Evolutionary conservation across 2,113 vertebrate species (phyloP), one percentile per base, ranked within the genome.

Genomic region (Lepus timidus): DNA sequence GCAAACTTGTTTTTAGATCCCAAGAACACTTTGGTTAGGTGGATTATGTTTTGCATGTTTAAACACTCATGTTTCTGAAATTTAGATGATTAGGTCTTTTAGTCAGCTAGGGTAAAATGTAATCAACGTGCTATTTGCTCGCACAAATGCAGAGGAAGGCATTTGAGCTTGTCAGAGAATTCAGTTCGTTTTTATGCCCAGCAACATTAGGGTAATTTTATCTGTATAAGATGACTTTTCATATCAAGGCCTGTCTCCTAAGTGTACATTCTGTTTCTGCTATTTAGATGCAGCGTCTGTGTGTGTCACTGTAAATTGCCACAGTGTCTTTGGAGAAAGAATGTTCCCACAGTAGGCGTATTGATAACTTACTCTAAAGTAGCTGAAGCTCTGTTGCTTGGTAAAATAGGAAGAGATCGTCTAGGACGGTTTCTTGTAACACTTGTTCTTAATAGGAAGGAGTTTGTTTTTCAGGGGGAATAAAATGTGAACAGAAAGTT

Each of bases 1-100:
- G 97, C 92, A 96, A 94, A 96, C 80, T 96, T 95, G 79, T 86
- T 97, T 96, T 92, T 96, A 97, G 96, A 95, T 96, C 86, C 91
- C 92, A 92, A 93, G 75, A 96, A 52, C 94, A 84, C 55, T 62
- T 96, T 95, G 92, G 75, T 91, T 96, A 96, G 95, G 27, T 96
- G 64, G 58, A 95, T 95, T 95, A 76, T 75, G 76, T 91, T 93
- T 95, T 96, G 86, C 87, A 95, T 97, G 92, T 88, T 95, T 97
- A 96, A 58, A 91, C 23, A 88, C n/a, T 89, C 8, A 90, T 29
- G 27, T 85, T 95, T 96, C 80, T 91, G 44, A 87, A 31, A 97
- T 95, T 95, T 93, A 95, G 55, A 23, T 92, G 27, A 90, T 89
- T 76, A 92, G 25, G 6, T 70, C 64, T 94, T 96, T 76, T 76